These are phyloP conservation scores for Spodoptera littoralis DNA, from an alignment of 2,888 invertebrate species.

Conservation along the genomic window DNA sequence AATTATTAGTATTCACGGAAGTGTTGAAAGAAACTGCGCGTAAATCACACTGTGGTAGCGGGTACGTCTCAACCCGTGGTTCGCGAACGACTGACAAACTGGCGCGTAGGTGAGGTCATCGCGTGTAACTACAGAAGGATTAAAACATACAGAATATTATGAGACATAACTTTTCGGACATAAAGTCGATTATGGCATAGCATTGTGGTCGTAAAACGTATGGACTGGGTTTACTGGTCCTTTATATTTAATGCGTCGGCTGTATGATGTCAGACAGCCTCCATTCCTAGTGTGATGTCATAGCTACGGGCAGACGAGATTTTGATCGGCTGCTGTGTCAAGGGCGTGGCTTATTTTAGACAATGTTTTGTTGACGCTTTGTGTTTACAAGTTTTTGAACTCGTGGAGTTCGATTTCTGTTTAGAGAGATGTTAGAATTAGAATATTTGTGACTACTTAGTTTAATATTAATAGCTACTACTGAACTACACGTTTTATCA, in stretches of 20 bases:
- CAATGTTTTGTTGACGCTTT: slow-evolving; percentile 23
- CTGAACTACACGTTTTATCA: too few species aligned
- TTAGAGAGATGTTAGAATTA: not conserved
- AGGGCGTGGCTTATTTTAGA: slow-evolving; percentile 46
- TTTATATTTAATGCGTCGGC: not conserved
- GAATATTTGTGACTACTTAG: too few species aligned
- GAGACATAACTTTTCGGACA: not conserved
- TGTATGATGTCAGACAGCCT: slow-evolving; percentile 46
- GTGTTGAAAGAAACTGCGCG: slow-evolving; percentile 17
- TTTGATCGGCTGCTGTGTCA: slow-evolving; percentile 45
- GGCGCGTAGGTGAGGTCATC: slow-evolving; percentile 23
- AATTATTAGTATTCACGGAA: slow-evolving; percentile 28
- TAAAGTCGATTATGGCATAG: slow-evolving; percentile 1
- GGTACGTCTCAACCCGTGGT: slow-evolving; percentile 10
- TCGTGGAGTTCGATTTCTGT: not conserved
- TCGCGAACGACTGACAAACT: slow-evolving; percentile 30
- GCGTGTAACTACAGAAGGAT: slow-evolving; percentile 27
- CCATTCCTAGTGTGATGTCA: slow-evolving; percentile 51
- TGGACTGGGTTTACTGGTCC: slow-evolving; percentile 18
- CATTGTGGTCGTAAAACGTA: not conserved
- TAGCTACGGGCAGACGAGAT: slow-evolving; percentile 34
- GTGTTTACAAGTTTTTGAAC: slow-evolving; percentile 9
- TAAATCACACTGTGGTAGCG: slow-evolving; percentile 9
- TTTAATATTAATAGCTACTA: too few species aligned
- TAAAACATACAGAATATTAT: not conserved